Evolutionary conservation across 2,797 vertebrate genomes (phyloP).

Genomic region (Spinus pinus): DNA sequence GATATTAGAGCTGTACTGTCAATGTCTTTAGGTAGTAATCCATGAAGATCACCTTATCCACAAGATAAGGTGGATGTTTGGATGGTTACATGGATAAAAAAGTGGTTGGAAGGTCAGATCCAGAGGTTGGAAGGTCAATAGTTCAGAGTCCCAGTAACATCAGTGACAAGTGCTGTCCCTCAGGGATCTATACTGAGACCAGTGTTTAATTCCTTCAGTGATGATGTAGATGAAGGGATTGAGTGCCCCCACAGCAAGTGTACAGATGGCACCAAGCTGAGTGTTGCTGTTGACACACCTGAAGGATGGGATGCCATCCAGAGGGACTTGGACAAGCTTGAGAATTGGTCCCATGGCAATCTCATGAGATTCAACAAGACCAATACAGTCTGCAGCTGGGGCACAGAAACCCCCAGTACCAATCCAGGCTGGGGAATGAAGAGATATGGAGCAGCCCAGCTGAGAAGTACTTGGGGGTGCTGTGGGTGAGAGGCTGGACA

Average conservation of each 20-base stretch:
- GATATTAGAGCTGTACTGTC: background rate
- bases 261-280: background rate
- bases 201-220: background rate
- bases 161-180: background rate
- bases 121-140: background rate
- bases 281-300: background rate
- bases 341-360: background rate
- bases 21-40: background rate
- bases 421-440: background rate
- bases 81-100: background rate
- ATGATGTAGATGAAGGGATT: background rate
- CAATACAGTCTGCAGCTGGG: background rate
- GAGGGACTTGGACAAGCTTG: background rate
- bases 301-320: background rate
- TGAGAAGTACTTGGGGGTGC: fast-evolving
- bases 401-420: fast-evolving
- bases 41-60: background rate
- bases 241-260: background rate
- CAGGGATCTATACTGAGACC: fast-evolving
- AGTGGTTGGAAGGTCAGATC: background rate
- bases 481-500: background rate
- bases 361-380: background rate
- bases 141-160: background rate
- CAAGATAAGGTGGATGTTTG: fast-evolving
- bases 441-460: background rate